Percentiles rank a stretch among this genome's conserved stretches.
Conservation (phyloP, 2,113 vertebrate species). For the Psophia crepitans region DNA sequence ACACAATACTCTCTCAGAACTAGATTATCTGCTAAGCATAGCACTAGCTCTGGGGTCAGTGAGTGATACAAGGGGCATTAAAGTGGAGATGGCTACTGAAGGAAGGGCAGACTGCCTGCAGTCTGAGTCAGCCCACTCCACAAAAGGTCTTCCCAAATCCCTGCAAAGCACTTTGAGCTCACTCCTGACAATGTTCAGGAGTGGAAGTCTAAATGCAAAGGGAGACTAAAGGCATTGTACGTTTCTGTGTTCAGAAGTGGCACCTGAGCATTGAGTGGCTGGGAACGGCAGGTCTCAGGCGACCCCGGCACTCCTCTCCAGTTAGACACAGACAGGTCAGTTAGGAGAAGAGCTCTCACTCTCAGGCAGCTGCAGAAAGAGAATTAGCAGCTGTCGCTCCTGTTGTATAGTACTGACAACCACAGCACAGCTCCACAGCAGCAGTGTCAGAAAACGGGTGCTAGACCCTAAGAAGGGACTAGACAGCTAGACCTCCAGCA, state of each 20-base stretch:
- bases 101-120: background rate
- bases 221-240: background rate
- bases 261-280: background rate
- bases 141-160: background rate
- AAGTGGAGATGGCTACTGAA: background rate
- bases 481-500: background rate
- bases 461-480: background rate
- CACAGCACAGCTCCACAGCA: background rate
- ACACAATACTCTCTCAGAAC: background rate
- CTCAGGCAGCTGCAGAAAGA: background rate
- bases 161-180: background rate
- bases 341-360: background rate
- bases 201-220: background rate
- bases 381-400: rapidly evolving
- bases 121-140: background rate
- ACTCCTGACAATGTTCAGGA: background rate
- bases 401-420: background rate
- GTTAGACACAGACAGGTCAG: background rate
- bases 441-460: background rate
- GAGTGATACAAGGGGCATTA: background rate
- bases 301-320: background rate
- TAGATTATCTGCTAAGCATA: background rate
- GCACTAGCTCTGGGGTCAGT: background rate
- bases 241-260: background rate
- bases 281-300: background rate